Conservation (phyloP, 2,888 invertebrate genomes). For the Lamellibrachia columna region DNA sequence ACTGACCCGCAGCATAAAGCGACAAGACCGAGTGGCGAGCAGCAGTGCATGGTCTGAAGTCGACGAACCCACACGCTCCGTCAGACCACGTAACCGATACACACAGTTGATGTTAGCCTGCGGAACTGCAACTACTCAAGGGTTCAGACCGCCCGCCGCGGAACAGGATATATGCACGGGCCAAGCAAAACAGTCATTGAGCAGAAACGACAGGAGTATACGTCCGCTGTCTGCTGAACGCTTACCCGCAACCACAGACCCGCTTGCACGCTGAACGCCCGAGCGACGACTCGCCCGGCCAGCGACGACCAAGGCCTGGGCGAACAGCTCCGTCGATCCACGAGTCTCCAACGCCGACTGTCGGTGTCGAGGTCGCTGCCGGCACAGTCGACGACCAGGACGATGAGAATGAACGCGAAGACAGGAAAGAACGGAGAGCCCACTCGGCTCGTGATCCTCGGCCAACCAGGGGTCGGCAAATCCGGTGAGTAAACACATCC, state of each 20-base stretch:
- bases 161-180: background rate
- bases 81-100: background rate
- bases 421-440: background rate
- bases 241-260: background rate
- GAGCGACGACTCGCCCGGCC: background rate
- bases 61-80: background rate
- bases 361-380: background rate
- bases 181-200: background rate
- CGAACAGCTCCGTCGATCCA: background rate
- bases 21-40: background rate
- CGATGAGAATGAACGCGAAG: constrained; percentile 10
- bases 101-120: background rate
- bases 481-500: background rate
- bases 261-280: background rate
- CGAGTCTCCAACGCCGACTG: background rate
- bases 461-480: background rate
- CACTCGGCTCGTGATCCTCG: background rate
- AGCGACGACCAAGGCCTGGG: background rate
- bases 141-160: background rate
- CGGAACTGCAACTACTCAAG: background rate
- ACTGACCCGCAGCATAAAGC: background rate
- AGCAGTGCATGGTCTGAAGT: background rate
- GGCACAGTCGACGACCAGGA: background rate
- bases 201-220: background rate
- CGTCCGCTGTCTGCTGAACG: background rate